Evolutionary conservation across 2,113 vertebrate genomes (phyloP).

Genomic region (Grus americana): DNA sequence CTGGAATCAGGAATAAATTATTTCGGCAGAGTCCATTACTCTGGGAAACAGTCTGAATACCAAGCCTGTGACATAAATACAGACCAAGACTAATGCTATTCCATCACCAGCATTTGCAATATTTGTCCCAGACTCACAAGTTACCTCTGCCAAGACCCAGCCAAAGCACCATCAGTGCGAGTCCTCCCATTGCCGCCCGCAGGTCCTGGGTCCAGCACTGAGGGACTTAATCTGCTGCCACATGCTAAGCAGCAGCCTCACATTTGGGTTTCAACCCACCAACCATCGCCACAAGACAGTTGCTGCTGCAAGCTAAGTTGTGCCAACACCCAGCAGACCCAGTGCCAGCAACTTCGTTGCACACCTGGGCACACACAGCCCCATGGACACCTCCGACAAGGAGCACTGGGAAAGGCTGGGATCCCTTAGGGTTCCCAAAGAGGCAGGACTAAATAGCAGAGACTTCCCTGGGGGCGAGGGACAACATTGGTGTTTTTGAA

Average conservation of each 20-base stretch:
- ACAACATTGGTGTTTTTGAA: neutral
- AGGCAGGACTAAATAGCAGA: neutral
- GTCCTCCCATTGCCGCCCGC: neutral
- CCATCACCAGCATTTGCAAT: neutral
- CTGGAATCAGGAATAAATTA: conserved; percentile 53
- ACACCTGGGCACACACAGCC: neutral
- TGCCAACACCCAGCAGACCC: neutral
- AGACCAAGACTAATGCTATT: neutral
- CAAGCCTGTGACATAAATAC: conserved; percentile 20
- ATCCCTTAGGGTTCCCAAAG: neutral
- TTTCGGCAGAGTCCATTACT: conserved; percentile 39
- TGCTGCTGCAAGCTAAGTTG: fast-evolving
- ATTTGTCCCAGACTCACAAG: neutral
- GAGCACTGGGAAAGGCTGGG: neutral
- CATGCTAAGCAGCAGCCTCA: fast-evolving
- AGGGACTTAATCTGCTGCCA: neutral
- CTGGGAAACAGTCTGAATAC: conserved; percentile 31
- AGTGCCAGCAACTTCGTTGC: fast-evolving
- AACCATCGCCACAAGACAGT: fast-evolving
- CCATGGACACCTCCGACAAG: neutral
- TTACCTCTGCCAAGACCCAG: neutral
- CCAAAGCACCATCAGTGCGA: fast-evolving
- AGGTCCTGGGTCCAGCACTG: too few species aligned
- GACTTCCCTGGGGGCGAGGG: too few species aligned
- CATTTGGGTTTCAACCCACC: too few species aligned